Evolutionary conservation across 2,888 invertebrate genomes (phyloP).

Genomic region (Danaus chrysippus): DNA sequence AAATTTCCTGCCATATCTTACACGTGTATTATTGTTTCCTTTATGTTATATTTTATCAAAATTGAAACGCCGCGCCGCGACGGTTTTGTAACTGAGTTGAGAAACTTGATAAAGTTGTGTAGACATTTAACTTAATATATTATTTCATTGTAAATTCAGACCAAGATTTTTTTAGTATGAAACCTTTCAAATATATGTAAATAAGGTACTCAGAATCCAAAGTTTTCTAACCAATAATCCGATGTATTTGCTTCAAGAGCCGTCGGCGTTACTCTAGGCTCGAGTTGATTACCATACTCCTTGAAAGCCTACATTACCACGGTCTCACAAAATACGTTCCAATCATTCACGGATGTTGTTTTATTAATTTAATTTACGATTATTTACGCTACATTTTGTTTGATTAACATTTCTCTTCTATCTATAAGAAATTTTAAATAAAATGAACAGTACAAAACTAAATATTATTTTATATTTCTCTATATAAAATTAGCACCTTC

Average conservation of each 20-base stretch:
- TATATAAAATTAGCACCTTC: not conserved
- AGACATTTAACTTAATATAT: too few species aligned
- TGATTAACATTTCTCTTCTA: slow-evolving; percentile 4
- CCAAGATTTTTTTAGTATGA: too few species aligned
- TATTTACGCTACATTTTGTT: slow-evolving; percentile 18
- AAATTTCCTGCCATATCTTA: slow-evolving; percentile 10
- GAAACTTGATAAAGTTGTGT: too few species aligned
- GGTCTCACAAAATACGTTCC: slow-evolving; percentile 40
- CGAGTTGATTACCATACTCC: slow-evolving; percentile 67
- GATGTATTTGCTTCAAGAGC: slow-evolving; percentile 65
- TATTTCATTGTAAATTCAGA: too few species aligned
- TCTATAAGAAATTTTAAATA: slow-evolving; percentile 39
- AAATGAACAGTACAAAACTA: slow-evolving; percentile 56
- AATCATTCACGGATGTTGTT: slow-evolving; percentile 25
- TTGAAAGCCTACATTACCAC: slow-evolving; percentile 51
- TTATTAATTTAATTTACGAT: slow-evolving; percentile 25
- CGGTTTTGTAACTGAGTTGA: too few species aligned
- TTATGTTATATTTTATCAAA: not conserved
- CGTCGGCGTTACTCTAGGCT: slow-evolving; percentile 57
- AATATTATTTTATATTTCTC: slow-evolving; percentile 31
- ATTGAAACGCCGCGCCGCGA: too few species aligned
- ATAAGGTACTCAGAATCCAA: slow-evolving; percentile 7
- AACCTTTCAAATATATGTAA: too few species aligned
- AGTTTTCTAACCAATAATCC: slow-evolving; percentile 43
- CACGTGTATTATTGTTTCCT: slow-evolving; percentile 1